Percentiles rank a stretch among this genome's conserved stretches.
These are phyloP conservation scores for Hippocampus guttulatus DNA, from an alignment of 2,113 vertebrate genomes.

Conservation along the genomic window DNA sequence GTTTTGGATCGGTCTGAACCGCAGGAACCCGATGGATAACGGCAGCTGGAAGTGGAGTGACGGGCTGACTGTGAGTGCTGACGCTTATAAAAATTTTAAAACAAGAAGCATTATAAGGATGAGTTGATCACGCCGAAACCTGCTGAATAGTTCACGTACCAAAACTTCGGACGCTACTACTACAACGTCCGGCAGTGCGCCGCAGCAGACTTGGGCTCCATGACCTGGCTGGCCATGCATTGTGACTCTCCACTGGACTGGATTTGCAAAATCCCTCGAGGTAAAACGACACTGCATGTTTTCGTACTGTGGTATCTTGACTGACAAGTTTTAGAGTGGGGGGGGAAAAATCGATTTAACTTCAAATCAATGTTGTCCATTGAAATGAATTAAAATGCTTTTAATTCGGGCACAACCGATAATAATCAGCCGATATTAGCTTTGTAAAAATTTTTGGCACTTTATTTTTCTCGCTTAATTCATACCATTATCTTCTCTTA, in stretches of 20 bases:
- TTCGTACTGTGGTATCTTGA: background rate
- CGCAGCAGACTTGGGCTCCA: constrained; percentile 82
- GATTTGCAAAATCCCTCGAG: constrained; percentile 97
- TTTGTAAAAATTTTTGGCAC: too few species aligned
- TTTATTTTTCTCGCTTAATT: too few species aligned
- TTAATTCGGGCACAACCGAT: too few species aligned
- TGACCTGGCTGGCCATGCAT: constrained; percentile 90
- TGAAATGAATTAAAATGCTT: too few species aligned
- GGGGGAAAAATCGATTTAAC: too few species aligned
- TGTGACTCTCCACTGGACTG: constrained; percentile 90
- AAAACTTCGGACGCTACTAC: constrained; percentile 87
- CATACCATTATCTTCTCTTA: too few species aligned
- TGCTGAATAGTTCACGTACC: constrained; percentile 80
- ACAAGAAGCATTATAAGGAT: background rate
- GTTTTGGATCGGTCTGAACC: constrained; percentile 96
- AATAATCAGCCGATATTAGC: too few species aligned
- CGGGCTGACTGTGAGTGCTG: constrained; percentile 80
- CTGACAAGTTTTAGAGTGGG: too few species aligned
- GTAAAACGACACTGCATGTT: constrained; percentile 53
- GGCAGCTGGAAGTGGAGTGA: constrained; percentile 94
- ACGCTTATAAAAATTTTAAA: background rate
- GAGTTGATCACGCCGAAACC: background rate
- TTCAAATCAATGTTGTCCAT: too few species aligned
- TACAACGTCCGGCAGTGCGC: constrained; percentile 82
- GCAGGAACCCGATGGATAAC: constrained; percentile 79